phyloP scores from a whole-genome alignment of 2,888 invertebrate species.

The Arctia plantaginis region DNA sequence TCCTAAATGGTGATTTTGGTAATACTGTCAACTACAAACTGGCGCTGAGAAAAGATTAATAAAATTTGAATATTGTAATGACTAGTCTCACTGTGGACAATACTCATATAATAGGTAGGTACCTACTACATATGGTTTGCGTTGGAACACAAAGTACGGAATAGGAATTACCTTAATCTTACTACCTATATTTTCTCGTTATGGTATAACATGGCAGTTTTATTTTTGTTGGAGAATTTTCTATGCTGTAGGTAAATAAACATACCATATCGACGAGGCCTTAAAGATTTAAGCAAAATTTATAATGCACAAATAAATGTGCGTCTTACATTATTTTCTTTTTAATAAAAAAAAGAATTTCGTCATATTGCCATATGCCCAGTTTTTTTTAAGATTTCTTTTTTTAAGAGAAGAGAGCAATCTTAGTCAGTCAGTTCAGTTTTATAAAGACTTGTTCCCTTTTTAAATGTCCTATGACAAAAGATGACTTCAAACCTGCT shows the following conservation, averaged over 20 bases:
- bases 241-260: background rate
- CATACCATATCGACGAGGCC: background rate
- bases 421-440: no score
- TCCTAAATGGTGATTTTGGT: background rate
- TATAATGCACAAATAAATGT: background rate
- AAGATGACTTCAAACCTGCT: no score
- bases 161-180: conserved; percentile 50
- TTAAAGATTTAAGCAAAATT: background rate
- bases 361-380: no score
- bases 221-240: background rate
- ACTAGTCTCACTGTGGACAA: conserved; percentile 49
- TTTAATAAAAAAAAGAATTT: no score
- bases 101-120: conserved; percentile 30
- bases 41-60: conserved; percentile 42
- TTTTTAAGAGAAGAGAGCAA: no score
- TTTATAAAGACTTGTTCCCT: no score
- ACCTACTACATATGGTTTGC: conserved; percentile 55
- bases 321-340: no score
- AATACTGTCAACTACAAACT: conserved; percentile 46
- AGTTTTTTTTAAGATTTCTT: no score
- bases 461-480: no score
- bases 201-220: conserved; percentile 1
- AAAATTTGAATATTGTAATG: conserved; percentile 61
- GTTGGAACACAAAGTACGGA: conserved; percentile 49
- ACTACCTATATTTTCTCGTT: conserved; percentile 32